Evolutionary conservation across 2,888 invertebrate species (phyloP), one percentile per base, ranked within the genome.

Genomic region (Palloptera scutellata): DNA sequence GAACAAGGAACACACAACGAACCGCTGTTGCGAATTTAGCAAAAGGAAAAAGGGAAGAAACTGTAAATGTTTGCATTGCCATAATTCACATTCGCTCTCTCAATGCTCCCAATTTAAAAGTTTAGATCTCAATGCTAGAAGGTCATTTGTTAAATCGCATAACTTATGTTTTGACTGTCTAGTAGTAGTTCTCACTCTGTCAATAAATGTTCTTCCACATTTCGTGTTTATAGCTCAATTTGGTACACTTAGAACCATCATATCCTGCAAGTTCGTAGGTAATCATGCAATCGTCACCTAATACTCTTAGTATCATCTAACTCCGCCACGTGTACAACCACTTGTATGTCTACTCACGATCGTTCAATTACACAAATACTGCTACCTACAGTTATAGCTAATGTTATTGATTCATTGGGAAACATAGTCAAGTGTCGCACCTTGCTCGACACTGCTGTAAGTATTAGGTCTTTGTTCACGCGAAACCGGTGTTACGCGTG

Each of bases 381-480:
- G 15, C 20, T 59, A 43, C 64, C 58, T 6, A 58, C 58, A 19
- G 13, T 60, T 15, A 52, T 65, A 12, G 60, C 51, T 2, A 42
- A 60, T 10, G 52, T 52, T 12, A 12, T 20, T 13, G 45, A 65
- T n/a, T 19, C 15, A 8, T 19, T n/a, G 41, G 60, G 53, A 19
- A 59, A 45, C 8, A 13, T 12, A 12, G 53, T 65, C 13, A n/a
- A 42, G 10, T 63, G 64, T 40, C 59, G 64, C 8, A 17, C 61
- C 12, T 17, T 69, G 30, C 62, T 66, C 1, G 69, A 62, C 30
- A 48, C 66, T 12, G 60, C 69, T 30, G 61, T 58, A 53, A 9
- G 62, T 68, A 11, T 15, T 52, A 5, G 65, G 58, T 12, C 30
- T 62, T 10, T 65, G 58, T 20, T 52, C 59, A 11, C 45, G 52